Evolutionary conservation across 2,113 vertebrate species (phyloP).

Genomic region (Andinoacara biseriatus): DNA sequence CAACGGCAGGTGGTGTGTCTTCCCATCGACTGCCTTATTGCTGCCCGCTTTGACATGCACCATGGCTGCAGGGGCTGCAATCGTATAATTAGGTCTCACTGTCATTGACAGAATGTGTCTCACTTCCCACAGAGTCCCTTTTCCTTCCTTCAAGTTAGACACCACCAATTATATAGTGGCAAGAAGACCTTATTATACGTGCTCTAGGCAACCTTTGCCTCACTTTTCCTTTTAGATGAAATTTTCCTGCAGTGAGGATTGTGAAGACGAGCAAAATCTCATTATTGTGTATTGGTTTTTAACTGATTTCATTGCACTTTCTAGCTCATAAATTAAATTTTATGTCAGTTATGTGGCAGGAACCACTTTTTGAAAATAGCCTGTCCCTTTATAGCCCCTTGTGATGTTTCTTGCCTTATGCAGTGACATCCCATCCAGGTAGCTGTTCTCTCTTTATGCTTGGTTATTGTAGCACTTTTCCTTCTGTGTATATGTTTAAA

Average conservation of each 20-base stretch:
- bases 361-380: slow-evolving; percentile 16
- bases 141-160: slow-evolving; percentile 66
- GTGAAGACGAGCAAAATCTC: slow-evolving; percentile 18
- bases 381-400: not conserved
- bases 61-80: slow-evolving; percentile 67
- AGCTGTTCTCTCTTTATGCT: not conserved
- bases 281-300: slow-evolving; percentile 5
- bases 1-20: slow-evolving; percentile 57
- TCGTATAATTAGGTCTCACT: slow-evolving; percentile 80
- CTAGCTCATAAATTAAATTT: slow-evolving; percentile 16
- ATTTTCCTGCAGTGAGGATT: slow-evolving; percentile 23
- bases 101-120: slow-evolving; percentile 73
- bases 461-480: slow-evolving; percentile 6
- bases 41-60: slow-evolving; percentile 71
- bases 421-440: slow-evolving; percentile 6
- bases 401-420: not conserved
- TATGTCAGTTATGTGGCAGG: not conserved
- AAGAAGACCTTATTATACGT: slow-evolving; percentile 63
- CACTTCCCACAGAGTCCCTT: slow-evolving; percentile 62
- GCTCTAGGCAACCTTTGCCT: slow-evolving; percentile 60
- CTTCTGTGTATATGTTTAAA: slow-evolving; percentile 36
- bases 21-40: slow-evolving; percentile 66
- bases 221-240: slow-evolving; percentile 39
- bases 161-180: slow-evolving; percentile 73
- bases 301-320: slow-evolving; percentile 35